phyloP scores from a whole-genome alignment of 2,797 vertebrate species.

The Delichon dasypus region DNA sequence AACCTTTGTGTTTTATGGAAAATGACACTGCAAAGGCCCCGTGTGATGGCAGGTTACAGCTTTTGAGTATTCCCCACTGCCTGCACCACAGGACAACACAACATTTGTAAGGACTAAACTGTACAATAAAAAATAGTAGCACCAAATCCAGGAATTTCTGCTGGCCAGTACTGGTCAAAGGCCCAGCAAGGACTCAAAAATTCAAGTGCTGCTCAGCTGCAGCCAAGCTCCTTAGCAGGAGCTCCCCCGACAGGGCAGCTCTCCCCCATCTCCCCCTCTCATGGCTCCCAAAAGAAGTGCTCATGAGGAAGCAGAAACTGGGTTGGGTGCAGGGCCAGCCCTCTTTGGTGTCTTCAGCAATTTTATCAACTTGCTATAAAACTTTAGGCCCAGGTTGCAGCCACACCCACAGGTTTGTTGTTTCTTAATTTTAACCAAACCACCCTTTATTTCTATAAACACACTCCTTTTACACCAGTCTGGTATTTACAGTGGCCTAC shows the following conservation, averaged over 20 bases:
- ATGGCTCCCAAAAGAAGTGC: not conserved
- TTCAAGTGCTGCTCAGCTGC: not conserved
- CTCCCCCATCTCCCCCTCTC: not conserved
- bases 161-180: not conserved
- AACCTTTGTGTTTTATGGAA: too few relatives aligned
- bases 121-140: not conserved
- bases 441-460: not conserved
- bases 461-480: too few relatives aligned
- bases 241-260: too few relatives aligned
- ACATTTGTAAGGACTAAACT: not conserved
- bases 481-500: not conserved
- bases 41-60: not conserved
- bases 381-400: not conserved
- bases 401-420: too few relatives aligned
- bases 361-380: not conserved
- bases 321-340: not conserved
- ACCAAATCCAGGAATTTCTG: not conserved
- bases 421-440: not conserved
- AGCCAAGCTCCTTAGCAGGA: not conserved
- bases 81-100: not conserved
- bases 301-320: not conserved
- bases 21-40: too few relatives aligned
- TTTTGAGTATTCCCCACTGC: not conserved
- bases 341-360: not conserved
- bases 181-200: not conserved